phyloP scores from a whole-genome alignment of 2,113 vertebrate species.

The Petroica traversi region DNA sequence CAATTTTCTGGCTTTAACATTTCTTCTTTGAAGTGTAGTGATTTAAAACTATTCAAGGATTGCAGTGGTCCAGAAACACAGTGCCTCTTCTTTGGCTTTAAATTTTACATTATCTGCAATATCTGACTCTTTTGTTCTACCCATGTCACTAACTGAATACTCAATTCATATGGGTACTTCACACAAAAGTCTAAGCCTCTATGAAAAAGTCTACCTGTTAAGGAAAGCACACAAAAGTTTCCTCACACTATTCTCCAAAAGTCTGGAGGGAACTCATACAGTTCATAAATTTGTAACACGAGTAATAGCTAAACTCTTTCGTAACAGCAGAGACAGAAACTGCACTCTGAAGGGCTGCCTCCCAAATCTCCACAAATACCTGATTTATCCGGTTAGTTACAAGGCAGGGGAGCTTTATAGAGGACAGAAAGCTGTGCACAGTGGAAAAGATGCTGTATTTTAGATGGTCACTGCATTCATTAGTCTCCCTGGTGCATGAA shows the following conservation, averaged over 20 bases:
- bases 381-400: neutral
- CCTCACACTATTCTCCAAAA: neutral
- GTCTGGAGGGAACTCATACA: neutral
- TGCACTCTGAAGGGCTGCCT: neutral
- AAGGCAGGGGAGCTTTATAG: neutral
- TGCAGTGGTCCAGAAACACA: accelerated
- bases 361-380: neutral
- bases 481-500: neutral
- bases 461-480: neutral
- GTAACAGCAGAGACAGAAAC: neutral
- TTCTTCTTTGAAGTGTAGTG: neutral
- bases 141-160: neutral
- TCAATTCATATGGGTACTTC: neutral
- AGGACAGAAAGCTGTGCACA: neutral
- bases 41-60: neutral
- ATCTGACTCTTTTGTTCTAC: neutral
- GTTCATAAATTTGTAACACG: neutral
- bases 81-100: neutral
- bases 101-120: neutral
- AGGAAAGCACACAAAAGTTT: neutral
- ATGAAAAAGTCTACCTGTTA: neutral
- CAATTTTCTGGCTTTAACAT: accelerated
- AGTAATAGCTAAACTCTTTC: neutral
- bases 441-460: neutral
- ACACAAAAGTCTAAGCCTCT: neutral